Evolutionary conservation across 2,113 vertebrate species (phyloP).

Genomic region (Oryzias celebensis): DNA sequence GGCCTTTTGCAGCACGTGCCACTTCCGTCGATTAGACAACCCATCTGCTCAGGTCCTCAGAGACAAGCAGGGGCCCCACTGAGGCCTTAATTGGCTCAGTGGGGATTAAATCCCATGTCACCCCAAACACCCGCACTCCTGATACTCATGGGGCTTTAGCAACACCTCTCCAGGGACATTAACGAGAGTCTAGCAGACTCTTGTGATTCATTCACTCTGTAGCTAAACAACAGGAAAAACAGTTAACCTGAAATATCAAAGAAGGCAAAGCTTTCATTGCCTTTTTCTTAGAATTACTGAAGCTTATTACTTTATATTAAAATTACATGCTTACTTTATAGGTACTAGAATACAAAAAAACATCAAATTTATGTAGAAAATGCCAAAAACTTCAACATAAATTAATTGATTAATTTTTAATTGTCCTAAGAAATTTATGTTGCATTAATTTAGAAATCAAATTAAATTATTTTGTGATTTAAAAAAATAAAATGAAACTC

Average conservation of each 20-base stretch:
- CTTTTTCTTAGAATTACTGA: too few relatives aligned
- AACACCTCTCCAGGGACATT: slow-evolving; percentile 53
- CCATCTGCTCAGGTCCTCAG: slow-evolving; percentile 70
- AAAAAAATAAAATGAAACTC: too few relatives aligned
- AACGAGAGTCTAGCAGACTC: slow-evolving; percentile 34
- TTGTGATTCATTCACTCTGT: slow-evolving; percentile 32
- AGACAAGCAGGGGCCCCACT: slow-evolving; percentile 59
- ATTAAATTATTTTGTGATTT: too few relatives aligned
- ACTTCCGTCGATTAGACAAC: slow-evolving; percentile 52
- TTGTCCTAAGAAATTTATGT: too few relatives aligned
- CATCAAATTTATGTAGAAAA: too few relatives aligned
- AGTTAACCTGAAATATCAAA: neutral
- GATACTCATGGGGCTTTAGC: slow-evolving; percentile 54
- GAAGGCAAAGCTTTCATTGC: neutral
- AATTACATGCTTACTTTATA: too few relatives aligned
- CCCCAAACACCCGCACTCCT: slow-evolving; percentile 24
- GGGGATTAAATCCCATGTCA: slow-evolving; percentile 67
- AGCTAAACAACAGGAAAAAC: slow-evolving; percentile 38
- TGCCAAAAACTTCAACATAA: too few relatives aligned
- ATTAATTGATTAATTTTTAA: too few relatives aligned
- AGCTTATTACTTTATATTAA: too few relatives aligned
- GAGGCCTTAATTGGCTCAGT: slow-evolving; percentile 77
- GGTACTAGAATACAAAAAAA: too few relatives aligned
- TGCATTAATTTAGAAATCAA: too few relatives aligned
- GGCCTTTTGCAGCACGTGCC: slow-evolving; percentile 58